Conservation (phyloP, 2,888 invertebrate genomes). For the Conchocele bisecta region DNA sequence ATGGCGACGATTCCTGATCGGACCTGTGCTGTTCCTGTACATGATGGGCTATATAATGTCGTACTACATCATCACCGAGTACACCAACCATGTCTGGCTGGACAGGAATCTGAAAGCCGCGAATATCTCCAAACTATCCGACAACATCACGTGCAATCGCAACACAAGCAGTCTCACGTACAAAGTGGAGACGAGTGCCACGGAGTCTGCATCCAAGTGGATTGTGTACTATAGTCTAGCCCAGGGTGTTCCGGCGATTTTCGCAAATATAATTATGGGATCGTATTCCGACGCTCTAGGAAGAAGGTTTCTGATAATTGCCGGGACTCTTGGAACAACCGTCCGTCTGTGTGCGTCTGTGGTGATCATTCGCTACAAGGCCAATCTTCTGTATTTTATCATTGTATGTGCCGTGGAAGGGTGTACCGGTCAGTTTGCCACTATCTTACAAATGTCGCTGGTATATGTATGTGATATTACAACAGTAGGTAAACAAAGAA, state of each 20-base stretch:
- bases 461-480: conserved; percentile 57
- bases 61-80: conserved; percentile 46
- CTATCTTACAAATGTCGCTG: conserved; percentile 40
- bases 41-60: conserved; percentile 52
- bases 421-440: conserved; percentile 44
- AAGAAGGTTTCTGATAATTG: conserved; percentile 57
- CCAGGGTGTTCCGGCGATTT: conserved; percentile 48
- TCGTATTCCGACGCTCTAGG: conserved; percentile 61
- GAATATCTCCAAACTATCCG: conserved; percentile 31
- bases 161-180: conserved; percentile 34
- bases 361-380: conserved; percentile 56
- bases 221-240: conserved; percentile 49
- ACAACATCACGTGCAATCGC: conserved; percentile 29
- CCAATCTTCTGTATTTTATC: conserved; percentile 50
- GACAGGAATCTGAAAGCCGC: conserved; percentile 25
- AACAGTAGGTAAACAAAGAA: conserved; percentile 36
- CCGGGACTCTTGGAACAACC: conserved; percentile 55
- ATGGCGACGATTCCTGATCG: conserved; percentile 46
- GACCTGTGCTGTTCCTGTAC: conserved; percentile 39
- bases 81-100: conserved; percentile 30
- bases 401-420: conserved; percentile 61
- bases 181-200: conserved; percentile 23
- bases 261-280: conserved; percentile 46
- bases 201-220: conserved; percentile 42
- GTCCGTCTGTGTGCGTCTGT: conserved; percentile 37